Base-by-base conservation (phyloP, 64 coral and sea anemone species). In the Montipora capricornis region DNA sequence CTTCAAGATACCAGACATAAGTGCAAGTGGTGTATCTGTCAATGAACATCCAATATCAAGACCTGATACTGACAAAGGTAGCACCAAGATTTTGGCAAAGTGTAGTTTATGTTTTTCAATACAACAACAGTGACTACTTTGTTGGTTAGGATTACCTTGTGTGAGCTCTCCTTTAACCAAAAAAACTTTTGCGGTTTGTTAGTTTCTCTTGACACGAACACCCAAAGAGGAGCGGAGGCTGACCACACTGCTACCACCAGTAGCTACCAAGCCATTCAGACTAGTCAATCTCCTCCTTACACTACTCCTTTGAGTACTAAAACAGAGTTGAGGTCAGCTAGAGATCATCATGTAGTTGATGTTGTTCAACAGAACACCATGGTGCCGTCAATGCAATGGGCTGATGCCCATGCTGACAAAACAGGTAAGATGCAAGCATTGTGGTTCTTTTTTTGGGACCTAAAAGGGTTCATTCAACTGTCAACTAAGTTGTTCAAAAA, bases 281-380 rank as follows among this genome's bases (percentile, higher is more conserved):
- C 6, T 12, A 20, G 66, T 50, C 82, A 86, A 50, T 73, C 19
- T 16, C 47, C 66, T 70, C 62, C 82, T 24, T 86, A 86, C 49
- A 51, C 66, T 46, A 86, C 82, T 19, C 82, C 82, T n/a, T 19
- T 70, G 13, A 86, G 82, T 86, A 50, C 82, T 20, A 86, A 86
- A 86, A 86, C 82, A 86, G 82, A 86, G 19, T 66, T 86, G 3
- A 48, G 82, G 45, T 77, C 82, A 44, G 62, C 90, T n/a, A 82
- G 80, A 75, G 82, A 92, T 24, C 69, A 91, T 19, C 90, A 92
- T 26, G 90, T 92, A n/a, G 81, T 92, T 24, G 90, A 92, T 47
- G 79, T 92, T 7, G 68, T 71, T 22, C 80, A 91, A 58, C 89
- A 91, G 76, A 74, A 84, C 7, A 47, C 90, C 1, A 50, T 61